Evolutionary conservation across 2,888 invertebrate genomes (phyloP), one percentile per base, ranked within the genome.

Genomic region (Coremacera marginata): DNA sequence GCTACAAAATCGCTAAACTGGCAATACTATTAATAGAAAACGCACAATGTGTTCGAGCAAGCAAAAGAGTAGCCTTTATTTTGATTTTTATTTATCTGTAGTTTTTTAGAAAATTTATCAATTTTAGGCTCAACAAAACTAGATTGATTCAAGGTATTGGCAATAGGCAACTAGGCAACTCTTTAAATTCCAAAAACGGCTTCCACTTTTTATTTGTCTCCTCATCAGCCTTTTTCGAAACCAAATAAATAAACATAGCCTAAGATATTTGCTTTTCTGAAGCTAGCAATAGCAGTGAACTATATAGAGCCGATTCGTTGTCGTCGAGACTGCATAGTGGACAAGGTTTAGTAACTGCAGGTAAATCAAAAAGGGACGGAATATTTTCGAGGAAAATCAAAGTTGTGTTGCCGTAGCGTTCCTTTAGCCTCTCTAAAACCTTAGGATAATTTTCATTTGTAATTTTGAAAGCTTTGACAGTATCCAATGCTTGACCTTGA

Each of bases 321-420:
- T 51, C 51, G 2, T 5, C 3, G 51, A 51, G 3, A 7, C 8
- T 51, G 7, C 8, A 5, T 3, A n/a, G 4, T 51, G 3, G 16
- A 51, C 7, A 5, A 5, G 51, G 51, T 8, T 51, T 51, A 3
- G 51, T 5, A 51, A 51, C 7, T n/a, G 7, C 3, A 16, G 51
- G 51, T n/a, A 7, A 51, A 3, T 51, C 51, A 51, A 51, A 51
- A 51, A 51, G 51, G 3, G 51, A 51, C n/a, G 51, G 3, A 3
- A 51, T 49, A 22, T 52, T 77, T 57, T 79, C 77, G 55, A 79
- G 19, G 31, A 80, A 79, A 3, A 80, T 79, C 51, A 51, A 51
- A 2, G 51, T 51, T 3, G 16, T 51, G 51, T 51, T 51, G 7
- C 7, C 51, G 7, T 51, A 51, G 7, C 51, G 51, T 5, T 3